Evolutionary conservation across 1,140 invertebrate species (phyloP).

Genomic region (Heliconius hewitsoni): DNA sequence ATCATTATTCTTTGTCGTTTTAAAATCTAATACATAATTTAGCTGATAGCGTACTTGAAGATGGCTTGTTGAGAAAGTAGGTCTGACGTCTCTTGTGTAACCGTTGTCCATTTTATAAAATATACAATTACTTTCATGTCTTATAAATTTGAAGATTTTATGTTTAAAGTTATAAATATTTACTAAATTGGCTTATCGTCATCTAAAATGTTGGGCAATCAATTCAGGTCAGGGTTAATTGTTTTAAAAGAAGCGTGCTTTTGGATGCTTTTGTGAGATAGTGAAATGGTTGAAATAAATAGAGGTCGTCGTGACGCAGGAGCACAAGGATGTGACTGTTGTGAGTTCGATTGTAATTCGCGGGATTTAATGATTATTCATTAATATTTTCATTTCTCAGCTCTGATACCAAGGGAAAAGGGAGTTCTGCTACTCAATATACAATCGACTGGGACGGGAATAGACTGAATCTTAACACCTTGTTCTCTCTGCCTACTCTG

Average conservation of each 20-base stretch:
- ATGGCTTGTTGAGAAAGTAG: constrained; percentile 39
- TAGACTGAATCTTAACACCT: no score
- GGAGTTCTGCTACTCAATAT: no score
- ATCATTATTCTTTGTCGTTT: constrained; percentile 46
- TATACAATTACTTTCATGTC: constrained; percentile 21
- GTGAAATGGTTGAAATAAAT: constrained; percentile 1
- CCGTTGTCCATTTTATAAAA: constrained; percentile 31
- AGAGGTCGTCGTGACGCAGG: no score
- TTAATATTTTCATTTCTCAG: no score
- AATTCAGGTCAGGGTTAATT: constrained; percentile 37
- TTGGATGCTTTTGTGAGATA: constrained; percentile 30
- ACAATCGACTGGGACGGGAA: no score
- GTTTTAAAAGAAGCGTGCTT: constrained; percentile 35
- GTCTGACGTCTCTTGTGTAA: constrained; percentile 23
- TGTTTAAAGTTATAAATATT: constrained; percentile 36
- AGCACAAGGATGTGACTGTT: no score
- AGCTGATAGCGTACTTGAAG: constrained; percentile 26
- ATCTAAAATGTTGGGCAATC: constrained; percentile 40
- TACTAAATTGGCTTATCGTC: constrained; percentile 40
- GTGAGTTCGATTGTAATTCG: no score
- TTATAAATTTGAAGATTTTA: constrained; percentile 18
- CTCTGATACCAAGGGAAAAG: no score
- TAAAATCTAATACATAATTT: constrained; percentile 32
- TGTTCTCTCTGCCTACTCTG: no score
- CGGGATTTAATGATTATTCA: no score